phyloP scores from a whole-genome alignment of 2,113 vertebrate genomes.

The Clarias gariepinus region DNA sequence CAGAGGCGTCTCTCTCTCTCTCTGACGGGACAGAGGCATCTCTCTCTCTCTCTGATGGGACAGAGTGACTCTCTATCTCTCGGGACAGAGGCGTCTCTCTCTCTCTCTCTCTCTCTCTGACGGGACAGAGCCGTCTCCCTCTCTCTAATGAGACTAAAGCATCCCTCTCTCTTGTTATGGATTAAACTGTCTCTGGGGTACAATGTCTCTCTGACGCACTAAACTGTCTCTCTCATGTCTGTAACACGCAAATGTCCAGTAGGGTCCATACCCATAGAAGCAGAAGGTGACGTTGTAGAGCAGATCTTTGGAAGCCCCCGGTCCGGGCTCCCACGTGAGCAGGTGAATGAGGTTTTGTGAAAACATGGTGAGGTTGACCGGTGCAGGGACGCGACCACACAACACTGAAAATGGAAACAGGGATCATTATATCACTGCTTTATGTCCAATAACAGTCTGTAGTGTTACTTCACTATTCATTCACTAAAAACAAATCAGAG shows the following conservation, averaged over 20 bases:
- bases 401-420: not conserved
- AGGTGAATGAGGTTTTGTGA: constrained; percentile 25
- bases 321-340: constrained; percentile 34
- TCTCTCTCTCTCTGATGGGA: not conserved
- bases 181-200: not conserved
- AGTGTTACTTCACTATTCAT: too few species aligned
- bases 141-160: too few species aligned
- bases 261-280: not conserved
- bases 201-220: not conserved
- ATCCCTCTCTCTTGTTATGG: too few species aligned
- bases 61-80: too few species aligned
- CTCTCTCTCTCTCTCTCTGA: not conserved
- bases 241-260: not conserved
- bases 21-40: not conserved
- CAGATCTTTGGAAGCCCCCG: constrained; percentile 36
- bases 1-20: not conserved
- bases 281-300: not conserved
- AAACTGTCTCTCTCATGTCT: not conserved
- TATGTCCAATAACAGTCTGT: too few species aligned
- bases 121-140: not conserved
- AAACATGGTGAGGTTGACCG: not conserved
- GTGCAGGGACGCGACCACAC: constrained; percentile 16
- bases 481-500: too few species aligned
- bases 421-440: not conserved
- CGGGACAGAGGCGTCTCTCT: not conserved